Conservation (phyloP, 2,797 vertebrate species). For the Sebastes variabilis region DNA sequence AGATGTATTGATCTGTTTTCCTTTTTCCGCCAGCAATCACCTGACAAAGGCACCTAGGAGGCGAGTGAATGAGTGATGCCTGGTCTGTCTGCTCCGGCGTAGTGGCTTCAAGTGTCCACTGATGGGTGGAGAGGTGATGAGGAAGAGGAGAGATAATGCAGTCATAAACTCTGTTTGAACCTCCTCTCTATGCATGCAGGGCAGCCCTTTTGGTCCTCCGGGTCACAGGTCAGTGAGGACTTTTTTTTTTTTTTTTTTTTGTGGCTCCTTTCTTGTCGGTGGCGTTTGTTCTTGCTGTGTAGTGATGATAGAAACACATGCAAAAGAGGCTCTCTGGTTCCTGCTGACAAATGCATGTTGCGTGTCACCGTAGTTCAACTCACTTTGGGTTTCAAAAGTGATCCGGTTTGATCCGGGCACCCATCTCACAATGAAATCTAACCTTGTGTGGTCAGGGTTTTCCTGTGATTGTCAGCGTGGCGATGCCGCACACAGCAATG, state of each 20-base stretch:
- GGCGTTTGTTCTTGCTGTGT: slow-evolving; percentile 49
- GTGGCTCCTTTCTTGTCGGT: slow-evolving; percentile 49
- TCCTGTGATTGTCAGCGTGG: slow-evolving; percentile 19
- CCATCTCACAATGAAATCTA: slow-evolving; percentile 24
- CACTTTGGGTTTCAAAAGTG: slow-evolving; percentile 54
- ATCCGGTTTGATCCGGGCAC: slow-evolving; percentile 20
- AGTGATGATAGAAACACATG: slow-evolving; percentile 45
- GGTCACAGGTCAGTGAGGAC: slow-evolving; percentile 71
- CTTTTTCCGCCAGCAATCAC: slow-evolving; percentile 88
- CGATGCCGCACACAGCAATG: not conserved
- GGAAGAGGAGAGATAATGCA: slow-evolving; percentile 72
- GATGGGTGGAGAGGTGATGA: slow-evolving; percentile 72
- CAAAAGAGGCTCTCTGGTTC: slow-evolving; percentile 60
- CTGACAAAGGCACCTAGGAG: slow-evolving; percentile 88
- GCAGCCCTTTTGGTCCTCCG: slow-evolving; percentile 25
- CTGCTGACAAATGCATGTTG: slow-evolving; percentile 75
- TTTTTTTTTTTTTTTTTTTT: slow-evolving; percentile 28
- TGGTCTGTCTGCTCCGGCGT: slow-evolving; percentile 67
- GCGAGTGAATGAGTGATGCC: slow-evolving; percentile 85
- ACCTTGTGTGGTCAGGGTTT: slow-evolving; percentile 38
- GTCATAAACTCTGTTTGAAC: slow-evolving; percentile 83
- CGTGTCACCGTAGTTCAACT: slow-evolving; percentile 55
- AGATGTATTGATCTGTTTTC: slow-evolving; percentile 91
- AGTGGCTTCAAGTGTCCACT: slow-evolving; percentile 75
- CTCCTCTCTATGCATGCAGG: slow-evolving; percentile 68